Conservation (phyloP, 2,113 vertebrate genomes). For the Phoenicopterus ruber region DNA sequence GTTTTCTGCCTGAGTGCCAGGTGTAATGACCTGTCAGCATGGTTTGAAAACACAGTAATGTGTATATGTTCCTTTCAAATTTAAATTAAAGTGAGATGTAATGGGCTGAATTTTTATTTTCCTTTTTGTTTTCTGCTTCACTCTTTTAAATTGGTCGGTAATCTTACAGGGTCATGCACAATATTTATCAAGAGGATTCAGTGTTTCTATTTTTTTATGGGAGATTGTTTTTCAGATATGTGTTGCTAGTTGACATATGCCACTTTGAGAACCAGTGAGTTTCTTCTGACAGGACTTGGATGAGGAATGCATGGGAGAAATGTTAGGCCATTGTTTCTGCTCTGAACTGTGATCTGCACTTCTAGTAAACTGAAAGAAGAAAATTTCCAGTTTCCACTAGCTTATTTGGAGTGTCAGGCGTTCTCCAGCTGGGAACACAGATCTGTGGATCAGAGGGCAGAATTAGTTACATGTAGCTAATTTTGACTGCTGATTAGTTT, state of each 20-base stretch:
- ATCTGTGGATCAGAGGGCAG: neutral
- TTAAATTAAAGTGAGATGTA: neutral
- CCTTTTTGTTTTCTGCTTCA: neutral
- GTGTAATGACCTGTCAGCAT: neutral
- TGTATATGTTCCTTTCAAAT: neutral
- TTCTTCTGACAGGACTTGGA: neutral
- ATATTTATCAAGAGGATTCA: neutral
- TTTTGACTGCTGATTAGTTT: neutral
- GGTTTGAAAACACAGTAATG: neutral
- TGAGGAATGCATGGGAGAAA: neutral
- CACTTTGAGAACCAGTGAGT: neutral
- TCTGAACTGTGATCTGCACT: neutral
- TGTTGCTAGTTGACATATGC: neutral
- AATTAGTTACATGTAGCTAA: neutral
- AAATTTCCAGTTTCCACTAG: neutral
- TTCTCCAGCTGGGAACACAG: neutral
- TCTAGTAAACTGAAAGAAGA: neutral
- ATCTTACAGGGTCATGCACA: neutral
- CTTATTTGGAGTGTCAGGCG: neutral
- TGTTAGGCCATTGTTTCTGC: neutral
- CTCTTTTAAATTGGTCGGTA: neutral
- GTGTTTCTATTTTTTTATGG: neutral
- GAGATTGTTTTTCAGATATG: neutral
- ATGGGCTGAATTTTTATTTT: neutral
- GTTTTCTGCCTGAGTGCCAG: neutral